Evolutionary conservation across 2,888 invertebrate species (phyloP), one percentile per base, ranked within the genome.

Genomic region (Brachypterus glaber): DNA sequence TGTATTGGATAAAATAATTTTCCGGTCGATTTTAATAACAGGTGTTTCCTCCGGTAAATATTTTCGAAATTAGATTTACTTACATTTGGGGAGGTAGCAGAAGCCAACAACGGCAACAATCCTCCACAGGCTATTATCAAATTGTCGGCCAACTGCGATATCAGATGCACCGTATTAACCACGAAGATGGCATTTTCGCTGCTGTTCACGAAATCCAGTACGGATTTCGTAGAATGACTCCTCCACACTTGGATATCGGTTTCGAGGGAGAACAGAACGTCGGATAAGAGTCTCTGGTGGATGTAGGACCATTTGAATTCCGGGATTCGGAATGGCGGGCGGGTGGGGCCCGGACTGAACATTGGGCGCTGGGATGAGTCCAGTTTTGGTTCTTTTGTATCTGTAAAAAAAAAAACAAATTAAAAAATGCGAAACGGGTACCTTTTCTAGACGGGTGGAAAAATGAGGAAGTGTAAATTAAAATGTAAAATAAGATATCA

Each of bases 241-340:
- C 81, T 72, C 82, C 82, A 81, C 29, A 80, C 76, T 74, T 96
- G 95, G 57, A 98, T 90, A 59, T 98, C 98, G 8, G 91, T 91
- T 69, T 99, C 98, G 39, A 99, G 72, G 0, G 96, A 93, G 67
- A 92, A 92, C 17, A 99, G 72, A 21, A 99, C 86, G 66, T 98
- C 98, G 9, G 93, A 91, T 1, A 99, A 73, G 37, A 99, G 71
- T 43, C 95, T 76, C 66, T 98, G 93, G 68, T 99, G 98, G 50
- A 99, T 91, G 66, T 91, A 90, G 1, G 97, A 98, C 98, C 98
- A 99, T 55, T 93, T 87, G 71, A 99, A 99, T 70, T 98, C 98
- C 15, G 98, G 98, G 63, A 99, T 98, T 49, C 98, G 78, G 70
- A 98, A 98, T 2, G 97, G 93, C 14, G 92, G 93, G 52, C 90